Evolutionary conservation across 1,140 invertebrate genomes (phyloP), one percentile per base, ranked within the genome.

Genomic region (Daktulosphaira vitifoliae): DNA sequence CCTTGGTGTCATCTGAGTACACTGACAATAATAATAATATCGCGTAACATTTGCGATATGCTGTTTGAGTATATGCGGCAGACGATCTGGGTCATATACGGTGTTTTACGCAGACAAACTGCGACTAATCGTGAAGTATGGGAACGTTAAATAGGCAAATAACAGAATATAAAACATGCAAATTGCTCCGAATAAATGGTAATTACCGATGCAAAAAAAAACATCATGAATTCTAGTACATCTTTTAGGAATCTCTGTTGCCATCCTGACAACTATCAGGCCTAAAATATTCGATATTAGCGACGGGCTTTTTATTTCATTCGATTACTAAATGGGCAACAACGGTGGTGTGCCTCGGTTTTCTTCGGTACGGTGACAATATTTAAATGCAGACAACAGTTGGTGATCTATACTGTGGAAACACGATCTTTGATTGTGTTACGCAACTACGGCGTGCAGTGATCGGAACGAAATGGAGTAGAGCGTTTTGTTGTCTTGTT

Each of bases 161-260:
- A 59, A 18, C 11, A 18, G 39, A 33, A 59, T 33, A 11, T 15
- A 59, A 37, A 59, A 59, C 54, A 46, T 25, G 53, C 25, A 56
- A 56, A 56, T 56, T 44, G 54, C 25, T 59, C 54, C 54, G 54
- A 59, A 59, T 59, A 59, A 46, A 59, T 23, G 42, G 39, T 29
- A 8, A 59, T 59, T 59, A 59, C 54, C 15, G 16, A n/a, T 6
- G 29, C 11, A 5, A 5, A 33, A 33, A 33, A 33, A 33, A 33
- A 33, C 5, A 33, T 6, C 11, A 33, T 33, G 5, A 33, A 6
- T 33, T 11, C 29, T 33, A 33, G 29, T 6, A 11, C 29, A 4
- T 5, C 39, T 44, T 44, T 44, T 7, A 11, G 3, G 39, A 7
- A 7, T 15, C 11, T 44, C 39, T 11, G n/a, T 44, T 7, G 9